Evolutionary conservation across 2,113 vertebrate genomes (phyloP), one percentile per base, ranked within the genome.

Genomic region (Python bivittatus): DNA sequence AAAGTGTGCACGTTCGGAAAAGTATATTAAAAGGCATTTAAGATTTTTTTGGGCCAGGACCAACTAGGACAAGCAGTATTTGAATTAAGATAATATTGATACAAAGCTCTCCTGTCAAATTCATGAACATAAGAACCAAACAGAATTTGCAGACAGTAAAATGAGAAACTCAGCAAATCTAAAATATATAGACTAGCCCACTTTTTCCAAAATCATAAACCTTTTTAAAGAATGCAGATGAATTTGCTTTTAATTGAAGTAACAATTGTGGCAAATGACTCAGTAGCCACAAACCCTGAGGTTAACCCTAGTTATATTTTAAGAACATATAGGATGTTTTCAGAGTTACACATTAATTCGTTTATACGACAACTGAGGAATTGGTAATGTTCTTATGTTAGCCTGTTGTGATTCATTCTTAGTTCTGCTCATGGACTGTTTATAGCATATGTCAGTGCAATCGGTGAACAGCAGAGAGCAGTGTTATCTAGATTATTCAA

Each of bases 401-500:
- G 61, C 87, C 64, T 9, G 44, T 7, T 20, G 33, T 11, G 54
- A 86, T 56, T 1, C 48, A 22, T 2, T 2, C 61, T 48, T 53
- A 58, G 8, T 64, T 53, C 38, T 68, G 90, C 6, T 44, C 88
- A 56, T 68, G n/a, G 48, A 84, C 54, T 88, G 9, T 15, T 10
- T 38, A 52, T 0, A 53, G 2, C 57, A 27, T 0, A 0, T 23
- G 89, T 57, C 7, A 93, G 86, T 90, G 58, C 79, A 86, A 57
- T 57, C 56, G 2, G 8, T 79, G 91, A 90, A 91, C 92, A 94
- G 90, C 68, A 95, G 92, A 96, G 90, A 89, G 52, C 88, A 83
- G 64, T 44, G 88, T 61, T 72, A 92, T 0, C 89, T 91, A 89
- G 52, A 20, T 88, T 44, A 42, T 0, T 33, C 86, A 89, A 33